Conservation (phyloP, 2,888 invertebrate species). For the Caenorhabditis macrosperma region DNA sequence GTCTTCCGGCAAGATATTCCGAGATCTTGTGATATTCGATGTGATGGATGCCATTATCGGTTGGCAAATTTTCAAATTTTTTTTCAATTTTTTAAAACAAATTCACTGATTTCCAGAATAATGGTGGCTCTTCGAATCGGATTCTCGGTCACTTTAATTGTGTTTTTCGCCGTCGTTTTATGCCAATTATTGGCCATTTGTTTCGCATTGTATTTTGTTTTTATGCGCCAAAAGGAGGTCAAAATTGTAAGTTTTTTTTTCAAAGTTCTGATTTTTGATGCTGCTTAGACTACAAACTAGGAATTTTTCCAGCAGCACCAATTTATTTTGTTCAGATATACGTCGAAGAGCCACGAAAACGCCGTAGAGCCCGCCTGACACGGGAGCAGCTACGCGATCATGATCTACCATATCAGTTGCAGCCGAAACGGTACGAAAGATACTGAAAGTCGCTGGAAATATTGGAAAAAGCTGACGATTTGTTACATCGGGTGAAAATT, state of each 20-base stretch:
- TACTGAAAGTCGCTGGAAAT: not conserved
- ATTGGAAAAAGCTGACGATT: not conserved
- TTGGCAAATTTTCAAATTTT: constrained; percentile 28
- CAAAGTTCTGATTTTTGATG: no score
- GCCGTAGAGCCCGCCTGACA: constrained; percentile 24
- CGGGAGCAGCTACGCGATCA: constrained; percentile 57
- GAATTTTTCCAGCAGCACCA: no score
- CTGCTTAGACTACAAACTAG: no score
- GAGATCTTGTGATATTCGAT: constrained; percentile 78
- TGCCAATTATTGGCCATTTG: constrained; percentile 63
- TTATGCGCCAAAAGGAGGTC: constrained; percentile 55
- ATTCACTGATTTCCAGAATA: constrained; percentile 72
- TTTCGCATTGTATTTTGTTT: constrained; percentile 62
- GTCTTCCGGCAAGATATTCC: constrained; percentile 78
- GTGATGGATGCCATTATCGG: constrained; percentile 79
- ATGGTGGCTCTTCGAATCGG: constrained; percentile 77
- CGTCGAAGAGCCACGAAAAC: constrained; percentile 32
- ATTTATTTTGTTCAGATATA: no score
- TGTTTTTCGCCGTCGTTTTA: constrained; percentile 75
- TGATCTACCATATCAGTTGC: constrained; percentile 59
- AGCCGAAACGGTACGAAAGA: constrained; percentile 23
- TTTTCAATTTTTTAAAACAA: not conserved
- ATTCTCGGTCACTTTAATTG: constrained; percentile 75
- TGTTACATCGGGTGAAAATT: not conserved
- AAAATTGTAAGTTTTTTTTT: constrained; percentile 56